These are phyloP conservation scores for Zaprionus africanus DNA, from an alignment of 1,140 invertebrate species.

Conservation along the genomic window DNA sequence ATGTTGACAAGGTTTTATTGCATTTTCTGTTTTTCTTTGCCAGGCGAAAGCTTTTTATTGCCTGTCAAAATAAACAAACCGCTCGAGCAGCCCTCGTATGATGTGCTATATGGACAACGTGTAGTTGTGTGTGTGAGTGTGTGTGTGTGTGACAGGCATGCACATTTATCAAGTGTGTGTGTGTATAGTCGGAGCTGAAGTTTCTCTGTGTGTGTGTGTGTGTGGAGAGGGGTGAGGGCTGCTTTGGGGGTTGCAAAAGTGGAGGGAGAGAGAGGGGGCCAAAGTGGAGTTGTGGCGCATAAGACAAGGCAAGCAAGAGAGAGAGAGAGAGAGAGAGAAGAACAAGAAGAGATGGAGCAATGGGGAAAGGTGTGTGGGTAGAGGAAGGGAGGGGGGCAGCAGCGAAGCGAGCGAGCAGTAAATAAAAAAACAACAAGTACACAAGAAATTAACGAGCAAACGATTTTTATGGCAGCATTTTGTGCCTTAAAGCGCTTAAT, in stretches of 20 bases:
- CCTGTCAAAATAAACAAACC: constrained; percentile 1
- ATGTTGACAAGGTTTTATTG: constrained; percentile 1
- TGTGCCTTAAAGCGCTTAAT: constrained; percentile 83
- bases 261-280: constrained; percentile 2
- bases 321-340: constrained; percentile 14
- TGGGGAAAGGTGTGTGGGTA: not conserved
- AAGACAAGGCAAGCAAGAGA: constrained; percentile 57
- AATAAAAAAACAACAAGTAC: constrained; percentile 67
- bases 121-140: constrained; percentile 27
- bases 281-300: constrained; percentile 35
- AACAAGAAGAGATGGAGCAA: not conserved
- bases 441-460: constrained; percentile 83
- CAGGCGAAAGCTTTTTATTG: not conserved
- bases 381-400: not conserved
- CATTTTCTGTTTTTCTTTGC: not conserved
- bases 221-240: constrained; percentile 18
- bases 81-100: constrained; percentile 29
- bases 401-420: constrained; percentile 52
- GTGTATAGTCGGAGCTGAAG: not conserved
- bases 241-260: constrained; percentile 38
- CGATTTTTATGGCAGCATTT: constrained; percentile 82
- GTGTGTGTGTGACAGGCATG: constrained; percentile 32
- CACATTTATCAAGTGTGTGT: constrained; percentile 51
- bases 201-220: constrained; percentile 16
- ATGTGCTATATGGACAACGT: constrained; percentile 48